A percentile compares a stretch with the other conserved stretches of the same genome.
These are phyloP conservation scores for Tuberolachnus salignus DNA, from an alignment of 2,888 invertebrate species.

Conservation along the genomic window DNA sequence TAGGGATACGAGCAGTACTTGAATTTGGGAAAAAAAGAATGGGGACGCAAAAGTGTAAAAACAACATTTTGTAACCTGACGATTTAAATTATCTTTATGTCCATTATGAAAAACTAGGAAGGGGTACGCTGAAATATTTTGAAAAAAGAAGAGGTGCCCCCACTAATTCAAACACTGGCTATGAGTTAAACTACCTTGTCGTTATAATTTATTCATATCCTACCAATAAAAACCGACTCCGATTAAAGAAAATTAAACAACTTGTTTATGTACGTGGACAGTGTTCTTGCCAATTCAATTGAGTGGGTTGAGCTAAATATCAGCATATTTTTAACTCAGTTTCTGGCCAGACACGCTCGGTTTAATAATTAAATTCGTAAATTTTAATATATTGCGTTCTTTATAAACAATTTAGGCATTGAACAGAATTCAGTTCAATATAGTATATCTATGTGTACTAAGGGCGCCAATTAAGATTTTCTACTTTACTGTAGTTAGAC, in stretches of 20 bases:
- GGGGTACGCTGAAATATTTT: too few relatives aligned
- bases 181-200: background rate
- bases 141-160: too few relatives aligned
- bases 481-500: too few relatives aligned
- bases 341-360: background rate
- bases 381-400: background rate
- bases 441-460: background rate
- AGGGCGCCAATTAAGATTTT: too few relatives aligned
- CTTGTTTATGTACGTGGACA: slow-evolving; percentile 2
- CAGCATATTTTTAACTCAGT: slow-evolving; percentile 27
- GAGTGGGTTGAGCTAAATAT: background rate
- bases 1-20: too few relatives aligned
- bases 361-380: background rate
- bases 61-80: too few relatives aligned
- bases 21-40: too few relatives aligned
- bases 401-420: background rate
- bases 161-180: too few relatives aligned
- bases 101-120: too few relatives aligned
- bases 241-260: slow-evolving; percentile 8
- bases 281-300: slow-evolving; percentile 23
- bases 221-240: background rate
- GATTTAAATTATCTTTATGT: too few relatives aligned
- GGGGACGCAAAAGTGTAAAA: too few relatives aligned
- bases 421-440: background rate
- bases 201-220: slow-evolving; percentile 23